A percentile compares a stretch with the other conserved stretches of the same genome.
Conservation (phyloP, 2,888 invertebrate species). For the Endotricha flammealis region DNA sequence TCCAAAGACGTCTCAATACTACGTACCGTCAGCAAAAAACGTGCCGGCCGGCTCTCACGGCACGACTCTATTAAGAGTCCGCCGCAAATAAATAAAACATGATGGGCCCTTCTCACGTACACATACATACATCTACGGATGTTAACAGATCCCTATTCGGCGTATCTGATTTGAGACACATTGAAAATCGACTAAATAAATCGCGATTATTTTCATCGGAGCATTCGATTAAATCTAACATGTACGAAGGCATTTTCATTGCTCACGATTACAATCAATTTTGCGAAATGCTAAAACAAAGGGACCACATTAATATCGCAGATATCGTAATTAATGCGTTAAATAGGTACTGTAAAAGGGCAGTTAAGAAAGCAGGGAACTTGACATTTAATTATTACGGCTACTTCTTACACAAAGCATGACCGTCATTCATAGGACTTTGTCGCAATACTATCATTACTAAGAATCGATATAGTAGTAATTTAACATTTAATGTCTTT, state of each 20-base stretch:
- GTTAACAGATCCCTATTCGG: constrained; percentile 67
- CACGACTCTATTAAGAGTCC: constrained; percentile 76
- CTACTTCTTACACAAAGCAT: background rate
- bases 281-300: background rate
- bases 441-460: background rate
- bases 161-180: constrained; percentile 65
- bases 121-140: constrained; percentile 54
- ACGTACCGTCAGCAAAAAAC: constrained; percentile 69
- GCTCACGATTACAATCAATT: constrained; percentile 18
- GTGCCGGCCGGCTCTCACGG: constrained; percentile 68
- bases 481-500: background rate
- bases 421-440: background rate
- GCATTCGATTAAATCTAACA: background rate
- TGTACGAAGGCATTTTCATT: constrained; percentile 16
- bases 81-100: constrained; percentile 77
- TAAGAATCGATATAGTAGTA: background rate
- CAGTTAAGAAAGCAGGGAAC: constrained; percentile 4
- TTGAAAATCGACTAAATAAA: constrained; percentile 25
- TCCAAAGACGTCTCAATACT: constrained; percentile 75
- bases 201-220: constrained; percentile 11
- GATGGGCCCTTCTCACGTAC: constrained; percentile 75
- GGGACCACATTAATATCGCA: background rate
- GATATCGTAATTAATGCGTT: constrained; percentile 7
- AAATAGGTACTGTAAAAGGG: background rate
- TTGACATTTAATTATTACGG: constrained; percentile 3